These are phyloP conservation scores for Thamnaconus septentrionalis DNA, from an alignment of 2,113 vertebrate species.

Conservation along the genomic window DNA sequence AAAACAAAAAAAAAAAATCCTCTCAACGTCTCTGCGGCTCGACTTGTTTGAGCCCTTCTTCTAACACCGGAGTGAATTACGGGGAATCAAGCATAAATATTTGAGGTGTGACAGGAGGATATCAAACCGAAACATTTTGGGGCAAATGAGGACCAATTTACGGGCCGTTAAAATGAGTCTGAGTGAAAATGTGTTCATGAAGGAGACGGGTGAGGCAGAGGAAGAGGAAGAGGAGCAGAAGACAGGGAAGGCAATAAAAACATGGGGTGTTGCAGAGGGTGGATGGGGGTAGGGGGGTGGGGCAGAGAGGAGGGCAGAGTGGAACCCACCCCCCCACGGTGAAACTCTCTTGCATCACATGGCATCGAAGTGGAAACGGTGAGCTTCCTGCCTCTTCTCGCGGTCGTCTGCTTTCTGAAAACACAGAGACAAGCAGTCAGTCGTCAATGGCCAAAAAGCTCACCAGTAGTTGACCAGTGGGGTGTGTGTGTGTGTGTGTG, in stretches of 20 bases:
- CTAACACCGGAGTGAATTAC: conserved; percentile 57
- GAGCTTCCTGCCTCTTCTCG: conserved; percentile 97
- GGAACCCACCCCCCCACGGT: conserved; percentile 5
- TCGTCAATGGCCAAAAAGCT: too few species aligned
- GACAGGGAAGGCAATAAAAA: neutral
- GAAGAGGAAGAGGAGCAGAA: neutral
- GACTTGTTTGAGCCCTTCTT: conserved; percentile 42
- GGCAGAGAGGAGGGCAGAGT: neutral
- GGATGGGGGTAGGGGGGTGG: neutral
- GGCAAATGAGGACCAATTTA: conserved; percentile 38
- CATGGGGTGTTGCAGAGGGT: too few species aligned
- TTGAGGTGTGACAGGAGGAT: conserved; percentile 45
- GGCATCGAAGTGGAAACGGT: conserved; percentile 98
- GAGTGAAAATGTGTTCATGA: conserved; percentile 14
- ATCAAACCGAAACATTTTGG: conserved; percentile 54
- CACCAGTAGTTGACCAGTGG: too few species aligned
- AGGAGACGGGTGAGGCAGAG: neutral
- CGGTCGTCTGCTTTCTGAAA: conserved; percentile 97
- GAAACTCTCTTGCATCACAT: conserved; percentile 81
- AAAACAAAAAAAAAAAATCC: too few species aligned
- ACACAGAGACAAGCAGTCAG: conserved; percentile 14
- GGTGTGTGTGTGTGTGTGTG: too few species aligned
- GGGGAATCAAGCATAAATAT: conserved; percentile 47
- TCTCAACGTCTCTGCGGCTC: conserved; percentile 12
- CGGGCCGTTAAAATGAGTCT: conserved; percentile 41